Evolutionary conservation across 2,888 invertebrate species (phyloP).

Genomic region (Dryocosmus kuriphilus): DNA sequence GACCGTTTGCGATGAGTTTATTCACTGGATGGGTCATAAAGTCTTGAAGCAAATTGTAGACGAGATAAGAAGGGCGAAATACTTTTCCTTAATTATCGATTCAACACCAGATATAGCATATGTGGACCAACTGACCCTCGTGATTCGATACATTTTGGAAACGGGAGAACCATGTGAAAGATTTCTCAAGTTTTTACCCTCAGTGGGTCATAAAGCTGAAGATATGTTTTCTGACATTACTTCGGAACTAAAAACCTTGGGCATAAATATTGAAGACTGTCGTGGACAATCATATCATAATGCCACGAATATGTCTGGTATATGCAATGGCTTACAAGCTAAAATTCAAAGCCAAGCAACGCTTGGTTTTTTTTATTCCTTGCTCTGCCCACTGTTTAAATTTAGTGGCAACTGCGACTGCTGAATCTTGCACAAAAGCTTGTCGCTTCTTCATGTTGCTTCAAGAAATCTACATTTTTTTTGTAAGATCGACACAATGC

Average conservation of each 20-base stretch:
- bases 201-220: constrained; percentile 3
- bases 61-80: constrained; percentile 6
- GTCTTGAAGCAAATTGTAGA: background rate
- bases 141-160: background rate
- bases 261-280: constrained; percentile 57
- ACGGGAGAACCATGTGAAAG: background rate
- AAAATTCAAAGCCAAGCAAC: constrained; percentile 56
- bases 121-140: background rate
- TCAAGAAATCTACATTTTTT: constrained; percentile 19
- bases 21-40: background rate
- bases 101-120: constrained; percentile 9
- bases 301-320: constrained; percentile 59
- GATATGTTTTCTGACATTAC: background rate
- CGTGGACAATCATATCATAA: constrained; percentile 59
- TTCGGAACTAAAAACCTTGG: no score
- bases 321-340: constrained; percentile 56
- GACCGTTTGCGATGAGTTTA: constrained; percentile 21
- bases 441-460: constrained; percentile 10
- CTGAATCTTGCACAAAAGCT: no score
- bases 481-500: background rate
- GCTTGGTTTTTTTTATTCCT: constrained; percentile 44
- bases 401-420: constrained; percentile 56
- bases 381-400: no score
- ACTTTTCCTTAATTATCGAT: constrained; percentile 18
- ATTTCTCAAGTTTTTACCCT: background rate